Base-by-base conservation (phyloP, 1,140 invertebrate species). In the Cotesia vestalis region DNA sequence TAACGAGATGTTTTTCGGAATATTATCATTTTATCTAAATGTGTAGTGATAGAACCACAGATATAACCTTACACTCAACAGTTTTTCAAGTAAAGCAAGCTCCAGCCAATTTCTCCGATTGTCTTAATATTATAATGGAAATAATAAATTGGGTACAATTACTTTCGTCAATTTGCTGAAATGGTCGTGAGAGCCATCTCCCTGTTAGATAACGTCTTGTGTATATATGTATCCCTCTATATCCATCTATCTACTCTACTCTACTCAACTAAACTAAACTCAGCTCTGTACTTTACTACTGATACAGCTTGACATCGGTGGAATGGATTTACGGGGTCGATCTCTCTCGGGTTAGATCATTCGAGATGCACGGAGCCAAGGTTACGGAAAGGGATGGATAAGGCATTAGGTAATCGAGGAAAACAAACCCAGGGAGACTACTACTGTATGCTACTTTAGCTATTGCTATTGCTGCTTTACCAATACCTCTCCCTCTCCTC, bases 341-440 rank as follows among this genome's bases (percentile, higher is more conserved):
- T 46, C 40, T 46, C 40, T 46, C 40, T 46, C 40, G 40, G 40
- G 40, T 46, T 61, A 36, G 36, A n/a, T 51, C 40, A 20, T 53
- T 52, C 12, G 63, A 51, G 34, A 60, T 46, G 67, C 69, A 60
- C 34, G 35, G 4, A 62, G 27, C 4, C 63, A 51, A 20, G 5
- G 34, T 57, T 38, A 64, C 38, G 53, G 27, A 66, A 66, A 72
- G 70, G 63, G 63, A 71, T 66, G 70, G 62, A 12, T 35, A 72
- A 66, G 27, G 62, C 63, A 72, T 72, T 72, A 72, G 36, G 70
- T 72, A 72, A 72, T 72, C 70, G 63, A 68, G 62, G 55, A 72
- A 66, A 72, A 71, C 61, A 64, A 71, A 71, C 60, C 35, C 52
- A 38, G 69, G 61, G 40, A 63, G 35, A 62, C 51, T 46, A 17